A percentile compares a stretch with the other conserved stretches of the same genome.
These are phyloP conservation scores for Zenarchopterus dispar DNA, from an alignment of 2,797 vertebrate species.

Conservation along the genomic window DNA sequence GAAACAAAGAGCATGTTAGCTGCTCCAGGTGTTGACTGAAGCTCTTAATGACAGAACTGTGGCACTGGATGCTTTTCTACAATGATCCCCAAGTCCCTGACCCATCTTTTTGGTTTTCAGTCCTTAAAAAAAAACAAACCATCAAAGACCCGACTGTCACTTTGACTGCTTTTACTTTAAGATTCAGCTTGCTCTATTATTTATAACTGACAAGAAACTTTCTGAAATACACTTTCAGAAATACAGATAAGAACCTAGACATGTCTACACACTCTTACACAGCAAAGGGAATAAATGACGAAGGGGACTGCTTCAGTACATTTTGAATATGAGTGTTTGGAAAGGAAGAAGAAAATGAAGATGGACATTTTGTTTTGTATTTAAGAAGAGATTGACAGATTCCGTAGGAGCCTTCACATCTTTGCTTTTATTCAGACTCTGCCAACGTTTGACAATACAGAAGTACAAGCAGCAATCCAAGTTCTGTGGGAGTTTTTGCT, in stretches of 20 bases:
- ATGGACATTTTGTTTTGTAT: constrained; percentile 58
- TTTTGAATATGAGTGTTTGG: constrained; percentile 31
- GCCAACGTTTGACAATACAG: constrained; percentile 64
- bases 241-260: constrained; percentile 30
- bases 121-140: constrained; percentile 57
- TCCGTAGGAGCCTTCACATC: constrained; percentile 44
- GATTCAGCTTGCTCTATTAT: constrained; percentile 59
- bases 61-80: constrained; percentile 42
- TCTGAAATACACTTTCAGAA: constrained; percentile 48
- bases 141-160: constrained; percentile 59
- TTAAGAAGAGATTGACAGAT: constrained; percentile 42
- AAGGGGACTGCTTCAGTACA: constrained; percentile 44
- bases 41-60: constrained; percentile 59
- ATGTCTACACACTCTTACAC: constrained; percentile 41
- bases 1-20: constrained; percentile 40
- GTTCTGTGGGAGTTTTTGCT: constrained; percentile 60
- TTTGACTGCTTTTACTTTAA: constrained; percentile 53
- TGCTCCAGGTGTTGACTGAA: constrained; percentile 48
- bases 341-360: constrained; percentile 38
- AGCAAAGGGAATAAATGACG: constrained; percentile 73
- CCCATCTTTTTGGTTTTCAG: constrained; percentile 70
- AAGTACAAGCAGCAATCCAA: constrained; percentile 60
- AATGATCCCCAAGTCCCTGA: constrained; percentile 61
- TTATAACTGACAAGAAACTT: constrained; percentile 60
- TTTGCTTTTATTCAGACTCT: constrained; percentile 44